phyloP scores from a whole-genome alignment of 2,113 vertebrate species.

The Neoarius graeffei region DNA sequence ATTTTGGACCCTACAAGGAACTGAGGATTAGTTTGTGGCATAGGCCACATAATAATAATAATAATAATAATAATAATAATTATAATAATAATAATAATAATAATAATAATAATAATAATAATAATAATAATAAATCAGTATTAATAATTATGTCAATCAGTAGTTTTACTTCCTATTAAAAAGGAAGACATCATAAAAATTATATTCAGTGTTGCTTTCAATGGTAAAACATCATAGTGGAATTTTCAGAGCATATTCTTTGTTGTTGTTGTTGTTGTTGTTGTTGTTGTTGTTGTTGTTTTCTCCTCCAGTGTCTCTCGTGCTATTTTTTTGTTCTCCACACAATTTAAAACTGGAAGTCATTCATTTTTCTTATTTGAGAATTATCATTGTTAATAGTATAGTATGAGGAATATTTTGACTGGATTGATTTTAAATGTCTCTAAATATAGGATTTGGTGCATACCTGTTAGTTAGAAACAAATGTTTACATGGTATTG shows the following conservation, averaged over 20 bases:
- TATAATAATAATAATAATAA: too few species aligned
- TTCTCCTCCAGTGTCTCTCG: not conserved
- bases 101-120: too few species aligned
- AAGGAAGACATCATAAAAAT: not conserved
- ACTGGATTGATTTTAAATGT: not conserved
- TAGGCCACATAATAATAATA: not conserved
- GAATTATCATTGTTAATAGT: not conserved
- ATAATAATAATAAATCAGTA: not conserved
- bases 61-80: not conserved
- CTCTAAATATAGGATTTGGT: not conserved
- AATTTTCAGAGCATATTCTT: not conserved
- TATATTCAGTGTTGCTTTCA: not conserved
- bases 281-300: not conserved
- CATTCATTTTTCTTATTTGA: not conserved
- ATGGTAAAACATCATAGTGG: not conserved
- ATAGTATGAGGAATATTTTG: not conserved
- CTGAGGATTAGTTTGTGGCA: not conserved
- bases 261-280: not conserved
- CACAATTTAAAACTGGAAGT: not conserved
- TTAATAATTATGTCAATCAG: not conserved
- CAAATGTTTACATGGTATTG: not conserved
- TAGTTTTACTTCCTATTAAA: not conserved
- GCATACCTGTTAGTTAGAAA: not conserved
- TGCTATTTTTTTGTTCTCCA: not conserved
- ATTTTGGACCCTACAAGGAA: not conserved